phyloP scores from a whole-genome alignment of 1,140 invertebrate genomes.

The Drosophila bocqueti region DNA sequence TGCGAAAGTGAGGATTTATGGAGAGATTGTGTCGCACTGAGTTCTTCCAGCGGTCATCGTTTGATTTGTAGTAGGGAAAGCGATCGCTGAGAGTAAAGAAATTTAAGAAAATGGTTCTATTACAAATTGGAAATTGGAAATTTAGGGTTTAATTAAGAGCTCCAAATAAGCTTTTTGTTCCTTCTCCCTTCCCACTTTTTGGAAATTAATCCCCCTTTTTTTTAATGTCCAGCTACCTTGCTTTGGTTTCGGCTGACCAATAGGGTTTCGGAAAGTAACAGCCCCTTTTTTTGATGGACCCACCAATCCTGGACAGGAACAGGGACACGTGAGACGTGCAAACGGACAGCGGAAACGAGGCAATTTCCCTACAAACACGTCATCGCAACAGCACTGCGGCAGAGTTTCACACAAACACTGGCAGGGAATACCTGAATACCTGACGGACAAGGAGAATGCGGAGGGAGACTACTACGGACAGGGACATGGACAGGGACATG shows the following conservation, averaged over 20 bases:
- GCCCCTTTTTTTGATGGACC: slow-evolving; percentile 13
- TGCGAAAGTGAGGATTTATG: slow-evolving; percentile 95
- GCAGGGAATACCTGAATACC: background rate
- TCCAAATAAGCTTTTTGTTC: background rate
- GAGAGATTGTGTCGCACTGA: slow-evolving; percentile 94
- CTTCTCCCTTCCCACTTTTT: background rate
- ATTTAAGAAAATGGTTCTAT: background rate
- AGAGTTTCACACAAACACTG: slow-evolving; percentile 43
- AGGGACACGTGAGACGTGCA: slow-evolving; percentile 7
- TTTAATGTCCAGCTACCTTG: slow-evolving; percentile 33
- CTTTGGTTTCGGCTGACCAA: background rate
- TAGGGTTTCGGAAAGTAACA: slow-evolving; percentile 40
- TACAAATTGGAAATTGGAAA: background rate
- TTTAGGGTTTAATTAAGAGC: background rate
- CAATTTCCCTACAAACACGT: slow-evolving; percentile 73
- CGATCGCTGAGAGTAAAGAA: slow-evolving; percentile 87
- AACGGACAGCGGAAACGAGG: slow-evolving; percentile 34
- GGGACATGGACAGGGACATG: slow-evolving; percentile 30
- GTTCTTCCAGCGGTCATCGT: slow-evolving; percentile 96
- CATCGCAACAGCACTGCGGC: slow-evolving; percentile 74
- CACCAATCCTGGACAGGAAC: slow-evolving; percentile 36
- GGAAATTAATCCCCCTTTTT: too few species aligned
- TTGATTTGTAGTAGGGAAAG: slow-evolving; percentile 94
- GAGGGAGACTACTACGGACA: slow-evolving; percentile 15
- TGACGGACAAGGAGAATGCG: background rate